Conservation (phyloP, 2,113 vertebrate species). For the Odocoileus virginianus region DNA sequence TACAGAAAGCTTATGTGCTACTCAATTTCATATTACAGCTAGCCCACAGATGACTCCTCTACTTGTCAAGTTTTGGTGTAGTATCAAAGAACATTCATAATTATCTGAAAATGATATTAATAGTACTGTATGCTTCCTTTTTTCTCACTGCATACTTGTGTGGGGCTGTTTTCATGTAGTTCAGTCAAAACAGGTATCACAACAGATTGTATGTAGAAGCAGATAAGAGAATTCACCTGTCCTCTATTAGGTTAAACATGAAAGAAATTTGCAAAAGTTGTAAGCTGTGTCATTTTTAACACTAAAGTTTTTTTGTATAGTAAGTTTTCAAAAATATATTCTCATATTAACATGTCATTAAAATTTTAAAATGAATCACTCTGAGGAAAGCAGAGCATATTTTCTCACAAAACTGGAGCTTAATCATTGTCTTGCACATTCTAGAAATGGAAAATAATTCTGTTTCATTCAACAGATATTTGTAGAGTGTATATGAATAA, state of each 20-base stretch:
- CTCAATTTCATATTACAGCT: neutral
- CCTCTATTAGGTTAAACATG: conserved; percentile 22
- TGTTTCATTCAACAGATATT: conserved; percentile 18
- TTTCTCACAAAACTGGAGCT: neutral
- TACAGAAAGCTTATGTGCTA: neutral
- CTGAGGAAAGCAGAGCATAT: neutral
- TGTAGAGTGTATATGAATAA: neutral
- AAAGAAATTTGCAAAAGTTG: conserved; percentile 24
- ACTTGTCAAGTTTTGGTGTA: conserved; percentile 39
- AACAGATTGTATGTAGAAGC: neutral
- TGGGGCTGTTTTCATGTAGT: neutral
- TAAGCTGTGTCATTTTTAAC: neutral
- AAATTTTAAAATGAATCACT: neutral
- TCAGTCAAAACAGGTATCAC: neutral
- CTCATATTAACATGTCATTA: conserved; percentile 14
- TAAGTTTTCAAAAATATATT: neutral
- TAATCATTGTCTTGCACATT: neutral
- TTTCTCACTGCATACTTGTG: neutral
- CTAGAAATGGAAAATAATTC: conserved; percentile 6
- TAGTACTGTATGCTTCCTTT: neutral
- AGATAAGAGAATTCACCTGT: neutral
- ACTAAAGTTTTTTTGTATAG: neutral
- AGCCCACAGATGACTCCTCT: neutral
- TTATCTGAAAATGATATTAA: neutral
- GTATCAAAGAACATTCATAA: neutral